Evolutionary conservation across 2,797 vertebrate genomes (phyloP), one percentile per base, ranked within the genome.

Genomic region (Glossophaga mutica): DNA sequence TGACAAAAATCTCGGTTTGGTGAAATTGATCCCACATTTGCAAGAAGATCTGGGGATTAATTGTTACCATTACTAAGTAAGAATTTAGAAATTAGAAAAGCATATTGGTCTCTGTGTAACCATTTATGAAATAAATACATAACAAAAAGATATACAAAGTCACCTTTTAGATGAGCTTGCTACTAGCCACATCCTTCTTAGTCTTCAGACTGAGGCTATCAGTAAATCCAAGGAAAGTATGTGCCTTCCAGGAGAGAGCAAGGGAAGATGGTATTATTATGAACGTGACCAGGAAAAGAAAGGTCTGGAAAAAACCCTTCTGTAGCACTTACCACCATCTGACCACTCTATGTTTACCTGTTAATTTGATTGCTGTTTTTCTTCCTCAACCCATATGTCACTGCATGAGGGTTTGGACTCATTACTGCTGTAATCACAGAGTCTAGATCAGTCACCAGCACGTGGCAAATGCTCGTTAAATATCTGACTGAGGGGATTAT

Each of bases 31-130:
- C 65, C 34, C 74, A 68, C 5, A 67, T 87, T 87, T 87, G 42
- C 22, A 92, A 48, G 59, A 92, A 65, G 48, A 65, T 74, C 32
- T 83, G 7, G 29, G 67, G 22, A 73, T 87, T 86, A 57, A 77
- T 67, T 73, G 44, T 77, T 83, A 62, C 34, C 32, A 78, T 74
- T 62, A 87, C 76, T 50, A 76, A 86, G n/a, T 59, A 87, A 37
- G n/a, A 92, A 84, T 94, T 90, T 74, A 29, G 67, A 94, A 73
- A 34, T 91, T 91, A 85, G 22, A 59, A 94, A 87, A 91, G 26
- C n/a, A 6, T 70, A 19, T 67, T 73, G 57, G 82, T 71, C 39
- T 74, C 78, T 73, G 62, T 21, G 21, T 50, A 93, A 46, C 52
- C 24, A 83, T 77, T 59, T 32, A 7, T 93, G 14, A 93, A 92